Conservation (phyloP, 2,888 invertebrate species). For the Pollenia griseotomentosa region DNA sequence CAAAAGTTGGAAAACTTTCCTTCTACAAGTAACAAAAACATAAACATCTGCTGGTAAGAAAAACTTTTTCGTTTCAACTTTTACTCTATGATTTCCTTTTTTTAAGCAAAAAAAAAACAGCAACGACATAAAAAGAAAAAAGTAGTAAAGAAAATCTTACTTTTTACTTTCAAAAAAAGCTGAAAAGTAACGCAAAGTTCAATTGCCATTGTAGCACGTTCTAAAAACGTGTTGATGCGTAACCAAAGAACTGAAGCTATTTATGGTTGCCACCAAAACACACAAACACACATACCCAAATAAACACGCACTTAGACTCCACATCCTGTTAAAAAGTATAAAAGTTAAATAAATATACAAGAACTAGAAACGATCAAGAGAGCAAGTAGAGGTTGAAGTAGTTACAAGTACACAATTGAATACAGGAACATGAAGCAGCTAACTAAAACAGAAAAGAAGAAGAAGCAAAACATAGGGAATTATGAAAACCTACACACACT, state of each 20-base stretch:
- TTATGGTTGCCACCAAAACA: constrained; percentile 66
- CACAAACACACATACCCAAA: background rate
- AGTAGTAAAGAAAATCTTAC: constrained; percentile 33
- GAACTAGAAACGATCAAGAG: constrained; percentile 48
- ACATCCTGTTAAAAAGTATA: constrained; percentile 58
- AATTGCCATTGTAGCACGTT: constrained; percentile 67
- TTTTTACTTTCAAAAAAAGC: constrained; percentile 36
- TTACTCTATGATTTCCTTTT: constrained; percentile 40
- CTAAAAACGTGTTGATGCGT: constrained; percentile 71
- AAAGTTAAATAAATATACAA: constrained; percentile 69
- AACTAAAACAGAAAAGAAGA: constrained; percentile 8
- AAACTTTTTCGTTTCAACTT: constrained; percentile 48
- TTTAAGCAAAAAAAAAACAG: constrained; percentile 7
- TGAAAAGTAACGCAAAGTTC: constrained; percentile 60
- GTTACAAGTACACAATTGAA: constrained; percentile 46
- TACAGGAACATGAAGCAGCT: constrained; percentile 18
- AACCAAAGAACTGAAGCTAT: constrained; percentile 70
- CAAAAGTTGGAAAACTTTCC: constrained; percentile 49
- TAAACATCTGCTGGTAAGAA: constrained; percentile 59
- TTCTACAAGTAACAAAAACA: constrained; percentile 26
- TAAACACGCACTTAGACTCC: constrained; percentile 13
- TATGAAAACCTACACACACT: background rate
- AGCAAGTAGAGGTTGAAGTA: constrained; percentile 35
- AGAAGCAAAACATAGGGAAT: constrained; percentile 23
- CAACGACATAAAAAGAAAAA: constrained; percentile 20